phyloP scores from a whole-genome alignment of 2,888 invertebrate species.

The Barypeithes pellucidus region DNA sequence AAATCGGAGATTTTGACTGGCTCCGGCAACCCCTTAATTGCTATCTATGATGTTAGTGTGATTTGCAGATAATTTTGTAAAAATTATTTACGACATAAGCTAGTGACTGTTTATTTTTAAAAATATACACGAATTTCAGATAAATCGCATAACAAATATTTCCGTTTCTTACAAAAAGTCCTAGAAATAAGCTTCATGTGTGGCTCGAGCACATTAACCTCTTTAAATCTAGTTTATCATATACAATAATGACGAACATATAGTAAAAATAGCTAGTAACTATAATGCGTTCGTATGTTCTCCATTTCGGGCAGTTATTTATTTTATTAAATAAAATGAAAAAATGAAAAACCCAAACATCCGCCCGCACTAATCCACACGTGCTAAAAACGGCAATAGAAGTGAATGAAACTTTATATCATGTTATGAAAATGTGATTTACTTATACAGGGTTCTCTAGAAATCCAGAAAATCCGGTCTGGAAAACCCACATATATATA shows the following conservation, averaged over 20 bases:
- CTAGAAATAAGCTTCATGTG: conserved; percentile 6
- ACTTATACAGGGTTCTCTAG: neutral
- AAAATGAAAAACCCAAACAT: conserved; percentile 46
- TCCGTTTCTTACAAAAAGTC: neutral
- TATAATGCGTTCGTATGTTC: neutral
- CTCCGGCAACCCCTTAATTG: too few relatives aligned
- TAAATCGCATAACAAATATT: too few relatives aligned
- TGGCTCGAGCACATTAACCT: neutral
- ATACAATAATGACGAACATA: neutral
- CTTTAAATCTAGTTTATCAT: neutral
- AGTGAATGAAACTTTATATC: conserved; percentile 31
- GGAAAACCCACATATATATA: too few relatives aligned
- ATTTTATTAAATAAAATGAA: conserved; percentile 43
- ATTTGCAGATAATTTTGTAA: too few relatives aligned
- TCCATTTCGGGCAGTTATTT: conserved; percentile 37
- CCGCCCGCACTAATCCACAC: conserved; percentile 43
- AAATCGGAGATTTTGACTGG: too few relatives aligned
- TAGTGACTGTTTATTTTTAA: too few relatives aligned
- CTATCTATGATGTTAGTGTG: too few relatives aligned
- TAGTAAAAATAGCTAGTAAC: conserved; percentile 1
- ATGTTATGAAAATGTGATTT: neutral
- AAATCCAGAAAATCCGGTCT: neutral
- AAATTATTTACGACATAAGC: too few relatives aligned
- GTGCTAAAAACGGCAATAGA: conserved; percentile 39
- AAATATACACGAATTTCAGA: too few relatives aligned